These are phyloP conservation scores for Microtus ochrogaster DNA, from an alignment of 2,113 vertebrate species.

Conservation along the genomic window DNA sequence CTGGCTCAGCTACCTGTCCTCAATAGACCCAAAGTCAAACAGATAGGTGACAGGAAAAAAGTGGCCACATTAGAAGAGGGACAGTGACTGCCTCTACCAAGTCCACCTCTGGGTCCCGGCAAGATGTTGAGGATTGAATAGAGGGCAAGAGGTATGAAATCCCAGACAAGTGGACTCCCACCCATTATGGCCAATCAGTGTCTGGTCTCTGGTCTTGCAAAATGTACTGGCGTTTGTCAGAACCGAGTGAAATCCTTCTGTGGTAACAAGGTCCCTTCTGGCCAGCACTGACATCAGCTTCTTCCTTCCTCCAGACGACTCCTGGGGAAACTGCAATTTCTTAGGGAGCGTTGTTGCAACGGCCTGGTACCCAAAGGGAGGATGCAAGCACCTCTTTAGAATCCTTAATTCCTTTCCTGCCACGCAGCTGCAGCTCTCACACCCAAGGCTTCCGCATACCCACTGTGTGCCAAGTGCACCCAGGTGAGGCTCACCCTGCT, in stretches of 20 bases:
- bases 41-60: too few relatives aligned
- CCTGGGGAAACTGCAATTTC: not conserved
- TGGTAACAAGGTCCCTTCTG: not conserved
- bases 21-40: not conserved
- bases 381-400: not conserved
- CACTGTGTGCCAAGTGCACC: not conserved
- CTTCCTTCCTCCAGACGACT: not conserved
- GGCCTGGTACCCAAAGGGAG: not conserved
- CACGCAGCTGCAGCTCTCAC: not conserved
- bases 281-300: not conserved
- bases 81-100: not conserved
- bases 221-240: not conserved
- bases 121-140: not conserved
- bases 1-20: not conserved
- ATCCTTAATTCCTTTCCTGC: not conserved
- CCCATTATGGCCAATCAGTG: too few relatives aligned
- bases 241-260: not conserved
- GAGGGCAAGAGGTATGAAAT: not conserved
- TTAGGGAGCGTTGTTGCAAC: too few relatives aligned
- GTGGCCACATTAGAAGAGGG: not conserved
- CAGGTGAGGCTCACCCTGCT: not conserved
- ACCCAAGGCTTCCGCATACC: not conserved
- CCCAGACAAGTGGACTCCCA: too few relatives aligned
- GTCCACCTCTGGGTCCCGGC: not conserved
- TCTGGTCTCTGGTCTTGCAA: not conserved